phyloP scores from a whole-genome alignment of 2,113 vertebrate genomes.

The Serranochromis macrocephalus region DNA sequence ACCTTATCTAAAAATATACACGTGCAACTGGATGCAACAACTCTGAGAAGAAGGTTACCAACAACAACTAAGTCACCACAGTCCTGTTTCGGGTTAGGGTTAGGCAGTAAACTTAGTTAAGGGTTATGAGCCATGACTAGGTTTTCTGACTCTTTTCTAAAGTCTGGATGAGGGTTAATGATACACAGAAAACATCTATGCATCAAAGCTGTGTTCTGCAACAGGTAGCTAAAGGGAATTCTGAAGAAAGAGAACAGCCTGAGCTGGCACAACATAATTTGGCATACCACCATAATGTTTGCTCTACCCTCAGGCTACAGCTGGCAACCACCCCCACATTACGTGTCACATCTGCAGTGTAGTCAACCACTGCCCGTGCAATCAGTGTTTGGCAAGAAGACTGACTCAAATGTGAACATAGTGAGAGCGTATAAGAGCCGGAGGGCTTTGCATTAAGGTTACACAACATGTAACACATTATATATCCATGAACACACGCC shows the following conservation, averaged over 20 bases:
- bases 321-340: constrained; percentile 29
- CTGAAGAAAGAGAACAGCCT: not conserved
- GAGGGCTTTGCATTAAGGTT: not conserved
- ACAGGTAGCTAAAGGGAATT: constrained; percentile 31
- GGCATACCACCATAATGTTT: constrained; percentile 8
- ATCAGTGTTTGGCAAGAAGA: constrained; percentile 24
- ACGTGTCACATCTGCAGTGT: constrained; percentile 35
- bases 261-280: not conserved
- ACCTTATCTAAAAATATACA: not conserved
- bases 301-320: constrained; percentile 19
- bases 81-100: not conserved
- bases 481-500: not conserved
- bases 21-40: not conserved
- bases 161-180: not conserved
- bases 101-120: not conserved
- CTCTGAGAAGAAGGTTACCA: not conserved
- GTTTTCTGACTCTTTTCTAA: not conserved
- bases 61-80: not conserved
- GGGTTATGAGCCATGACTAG: not conserved
- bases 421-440: not conserved
- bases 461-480: not conserved
- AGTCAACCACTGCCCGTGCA: constrained; percentile 28
- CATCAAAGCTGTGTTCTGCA: not conserved
- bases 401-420: not conserved
- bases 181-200: not conserved